Conservation (phyloP, 2,888 invertebrate species). For the Atrina japonica region DNA sequence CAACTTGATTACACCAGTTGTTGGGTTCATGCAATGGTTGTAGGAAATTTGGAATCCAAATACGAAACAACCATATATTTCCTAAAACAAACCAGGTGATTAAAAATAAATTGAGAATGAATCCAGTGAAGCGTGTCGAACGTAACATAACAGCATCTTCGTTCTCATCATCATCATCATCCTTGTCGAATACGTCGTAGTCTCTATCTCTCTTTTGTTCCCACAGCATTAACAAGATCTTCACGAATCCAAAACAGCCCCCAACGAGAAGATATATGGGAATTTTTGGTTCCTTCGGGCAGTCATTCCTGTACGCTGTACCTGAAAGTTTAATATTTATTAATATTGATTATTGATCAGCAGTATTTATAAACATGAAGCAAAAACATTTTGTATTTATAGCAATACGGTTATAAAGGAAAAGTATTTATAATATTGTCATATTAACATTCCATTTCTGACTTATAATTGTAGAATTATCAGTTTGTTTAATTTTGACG, state of each 20-base stretch:
- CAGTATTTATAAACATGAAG: too few species aligned
- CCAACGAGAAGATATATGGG: slow-evolving; percentile 93
- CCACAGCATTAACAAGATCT: slow-evolving; percentile 84
- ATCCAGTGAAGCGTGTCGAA: slow-evolving; percentile 85
- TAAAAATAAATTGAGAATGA: slow-evolving; percentile 86
- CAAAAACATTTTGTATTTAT: too few species aligned
- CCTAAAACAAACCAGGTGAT: slow-evolving; percentile 89
- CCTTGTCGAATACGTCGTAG: slow-evolving; percentile 80
- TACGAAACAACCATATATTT: slow-evolving; percentile 89
- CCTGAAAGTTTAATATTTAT: too few species aligned
- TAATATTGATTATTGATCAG: too few species aligned
- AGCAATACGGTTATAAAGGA: too few species aligned
- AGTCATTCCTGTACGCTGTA: slow-evolving; percentile 89
- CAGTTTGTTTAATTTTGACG: too few species aligned
- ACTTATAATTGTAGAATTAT: too few species aligned
- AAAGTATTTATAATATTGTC: too few species aligned
- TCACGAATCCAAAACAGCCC: slow-evolving; percentile 87
- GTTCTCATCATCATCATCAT: slow-evolving; percentile 71
- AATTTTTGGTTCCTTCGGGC: slow-evolving; percentile 88
- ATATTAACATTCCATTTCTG: too few species aligned
- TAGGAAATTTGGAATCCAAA: slow-evolving; percentile 89
- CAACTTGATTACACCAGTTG: slow-evolving; percentile 88
- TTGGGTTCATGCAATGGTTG: slow-evolving; percentile 88
- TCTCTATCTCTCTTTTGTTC: slow-evolving; percentile 85
- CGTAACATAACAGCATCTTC: slow-evolving; percentile 79